These are phyloP conservation scores for Melanostoma mellinum DNA, from an alignment of 2,888 invertebrate species.

Conservation along the genomic window DNA sequence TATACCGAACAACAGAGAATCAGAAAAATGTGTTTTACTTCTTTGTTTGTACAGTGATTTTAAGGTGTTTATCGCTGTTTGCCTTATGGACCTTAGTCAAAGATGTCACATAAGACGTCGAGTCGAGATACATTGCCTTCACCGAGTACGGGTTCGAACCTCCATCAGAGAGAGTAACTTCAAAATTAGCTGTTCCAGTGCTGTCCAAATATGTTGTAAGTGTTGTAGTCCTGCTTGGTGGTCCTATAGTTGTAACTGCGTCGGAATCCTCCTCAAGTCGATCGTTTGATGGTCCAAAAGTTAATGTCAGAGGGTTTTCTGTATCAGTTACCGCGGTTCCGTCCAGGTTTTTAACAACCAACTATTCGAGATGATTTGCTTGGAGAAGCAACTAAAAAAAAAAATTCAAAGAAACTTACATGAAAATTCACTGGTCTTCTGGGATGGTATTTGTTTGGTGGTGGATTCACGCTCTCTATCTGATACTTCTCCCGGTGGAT, in stretches of 20 bases:
- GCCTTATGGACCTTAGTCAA: constrained; percentile 72
- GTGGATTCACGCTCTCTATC: constrained; percentile 89
- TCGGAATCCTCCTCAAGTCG: constrained; percentile 42
- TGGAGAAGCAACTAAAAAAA: not conserved
- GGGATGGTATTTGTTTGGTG: constrained; percentile 92
- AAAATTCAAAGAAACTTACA: constrained; percentile 82
- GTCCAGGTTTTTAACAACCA: constrained; percentile 89
- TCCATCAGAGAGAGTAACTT: constrained; percentile 84
- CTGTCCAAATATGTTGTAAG: constrained; percentile 83
- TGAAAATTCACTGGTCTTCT: constrained; percentile 92
- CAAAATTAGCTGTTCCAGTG: constrained; percentile 86
- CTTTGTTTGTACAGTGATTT: constrained; percentile 74
- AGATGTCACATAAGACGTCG: constrained; percentile 73
- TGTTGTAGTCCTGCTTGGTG: constrained; percentile 79
- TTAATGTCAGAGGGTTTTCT: constrained; percentile 83
- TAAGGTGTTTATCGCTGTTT: constrained; percentile 73
- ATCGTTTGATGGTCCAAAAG: constrained; percentile 69
- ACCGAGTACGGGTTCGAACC: constrained; percentile 71
- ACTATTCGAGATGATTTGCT: constrained; percentile 77
- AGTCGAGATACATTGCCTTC: constrained; percentile 73
- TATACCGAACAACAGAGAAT: too few relatives aligned
- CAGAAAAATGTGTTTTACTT: constrained; percentile 71
- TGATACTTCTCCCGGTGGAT: constrained; percentile 90
- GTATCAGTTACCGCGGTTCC: constrained; percentile 85
- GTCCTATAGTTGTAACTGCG: not conserved